These are phyloP conservation scores for Gryllus longicercus DNA, from an alignment of 2,888 invertebrate genomes.

Conservation along the genomic window DNA sequence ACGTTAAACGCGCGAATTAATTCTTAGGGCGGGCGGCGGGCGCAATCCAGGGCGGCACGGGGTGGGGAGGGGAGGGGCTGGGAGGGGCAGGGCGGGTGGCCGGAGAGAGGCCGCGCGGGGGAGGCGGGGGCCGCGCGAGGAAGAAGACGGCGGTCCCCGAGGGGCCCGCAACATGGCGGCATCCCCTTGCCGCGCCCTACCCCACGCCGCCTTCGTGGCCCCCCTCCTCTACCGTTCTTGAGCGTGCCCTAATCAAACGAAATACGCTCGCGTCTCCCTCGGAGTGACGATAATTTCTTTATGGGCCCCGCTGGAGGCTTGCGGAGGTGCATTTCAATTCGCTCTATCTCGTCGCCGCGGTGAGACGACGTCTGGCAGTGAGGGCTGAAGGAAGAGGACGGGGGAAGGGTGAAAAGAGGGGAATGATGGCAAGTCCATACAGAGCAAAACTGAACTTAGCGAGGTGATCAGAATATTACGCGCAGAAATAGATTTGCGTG, in stretches of 20 bases:
- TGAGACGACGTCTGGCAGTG: too few species aligned
- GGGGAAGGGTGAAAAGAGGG: too few species aligned
- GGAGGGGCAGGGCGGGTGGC: not conserved
- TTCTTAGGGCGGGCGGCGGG: not conserved
- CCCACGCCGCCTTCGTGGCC: not conserved
- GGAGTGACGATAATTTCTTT: constrained; percentile 17
- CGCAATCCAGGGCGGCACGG: not conserved
- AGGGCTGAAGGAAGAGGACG: too few species aligned
- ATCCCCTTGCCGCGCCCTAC: not conserved
- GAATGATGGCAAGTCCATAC: too few species aligned
- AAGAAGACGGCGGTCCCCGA: not conserved
- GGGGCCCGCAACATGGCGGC: not conserved
- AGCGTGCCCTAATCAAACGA: constrained; percentile 17
- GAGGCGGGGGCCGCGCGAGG: not conserved
- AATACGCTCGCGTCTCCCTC: constrained; percentile 9
- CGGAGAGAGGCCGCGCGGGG: not conserved
- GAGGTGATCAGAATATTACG: too few species aligned
- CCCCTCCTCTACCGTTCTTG: not conserved
- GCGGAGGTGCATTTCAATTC: constrained; percentile 17
- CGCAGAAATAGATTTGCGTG: too few species aligned
- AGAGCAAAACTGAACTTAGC: too few species aligned
- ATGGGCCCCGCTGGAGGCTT: not conserved
- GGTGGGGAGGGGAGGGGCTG: not conserved
- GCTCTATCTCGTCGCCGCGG: not conserved
- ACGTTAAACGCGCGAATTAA: constrained; percentile 3